Evolutionary conservation across 30 jellyfish, hydroid and myxozoan species (phyloP), one percentile per base, ranked within the genome.

Genomic region (Cassiopea andromeda): DNA sequence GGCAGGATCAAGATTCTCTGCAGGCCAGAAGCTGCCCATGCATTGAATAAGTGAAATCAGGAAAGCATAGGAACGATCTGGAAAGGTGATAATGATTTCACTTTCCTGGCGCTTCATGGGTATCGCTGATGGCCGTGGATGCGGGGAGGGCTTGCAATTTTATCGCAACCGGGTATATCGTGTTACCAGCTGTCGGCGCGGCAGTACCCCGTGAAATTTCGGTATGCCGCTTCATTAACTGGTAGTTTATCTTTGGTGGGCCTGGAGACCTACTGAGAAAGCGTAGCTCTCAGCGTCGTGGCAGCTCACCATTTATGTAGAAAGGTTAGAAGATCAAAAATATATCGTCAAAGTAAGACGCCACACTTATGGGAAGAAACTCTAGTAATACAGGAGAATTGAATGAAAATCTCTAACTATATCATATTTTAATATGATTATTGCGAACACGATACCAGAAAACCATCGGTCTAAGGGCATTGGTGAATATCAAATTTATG

Each of bases 121-220:
- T 27, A 27, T 27, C 38, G 0, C 38, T 27, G 38, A 27, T 27
- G 38, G 38, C 38, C 38, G 38, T 27, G 38, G 38, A 0, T 27
- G 38, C 38, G 38, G 38, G 38, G 38, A 0, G 38, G 38, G 38
- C 0, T 27, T 27, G 38, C 38, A 27, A 27, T 27, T 27, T 0
- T 27, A 27, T 27, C 38, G 38, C 38, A 27, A 27, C 38, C 38
- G 38, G 38, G 38, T 27, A 0, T 27, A 0, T 27, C 38, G 38
- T 85, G 93, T 85, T 1, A 73, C 93, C 93, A 85, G 93, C 93
- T 77, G 93, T 85, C 93, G 93, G 93, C 93, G 93, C 93, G 77
- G 82, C 69, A 2, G n/a, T 59, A 87, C 90, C 90, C 77, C 61
- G 4, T 72, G 0, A 18, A 9, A 17, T 10, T 54, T 3, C 1